Conservation (phyloP, 2,888 invertebrate species). For the Phengaris alcon region DNA sequence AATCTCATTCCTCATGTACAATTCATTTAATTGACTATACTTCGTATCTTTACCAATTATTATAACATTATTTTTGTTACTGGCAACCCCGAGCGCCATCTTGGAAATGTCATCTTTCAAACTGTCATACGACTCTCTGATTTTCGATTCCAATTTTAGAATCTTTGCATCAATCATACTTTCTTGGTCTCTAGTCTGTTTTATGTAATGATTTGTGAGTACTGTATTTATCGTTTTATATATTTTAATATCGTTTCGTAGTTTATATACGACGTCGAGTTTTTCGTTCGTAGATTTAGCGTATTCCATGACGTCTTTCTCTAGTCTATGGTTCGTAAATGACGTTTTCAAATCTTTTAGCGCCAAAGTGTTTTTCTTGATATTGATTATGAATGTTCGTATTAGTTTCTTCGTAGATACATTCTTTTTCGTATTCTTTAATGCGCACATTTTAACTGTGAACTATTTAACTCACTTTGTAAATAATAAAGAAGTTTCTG, state of each 20-base stretch:
- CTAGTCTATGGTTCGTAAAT: constrained; percentile 49
- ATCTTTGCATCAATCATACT: constrained; percentile 60
- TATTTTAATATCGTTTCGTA: constrained; percentile 72
- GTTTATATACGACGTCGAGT: constrained; percentile 65
- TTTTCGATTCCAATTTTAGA: constrained; percentile 59
- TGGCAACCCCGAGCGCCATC: constrained; percentile 55
- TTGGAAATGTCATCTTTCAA: constrained; percentile 57
- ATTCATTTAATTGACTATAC: constrained; percentile 52
- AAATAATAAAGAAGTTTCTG: background rate
- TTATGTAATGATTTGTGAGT: constrained; percentile 69
- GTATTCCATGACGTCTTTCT: constrained; percentile 56
- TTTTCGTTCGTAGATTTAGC: constrained; percentile 67
- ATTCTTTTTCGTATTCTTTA: constrained; percentile 42
- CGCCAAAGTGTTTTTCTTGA: constrained; percentile 66
- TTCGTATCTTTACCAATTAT: constrained; percentile 61
- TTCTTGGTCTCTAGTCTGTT: constrained; percentile 65
- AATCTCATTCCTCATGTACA: constrained; percentile 61
- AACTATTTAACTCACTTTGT: background rate
- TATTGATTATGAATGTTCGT: constrained; percentile 54
- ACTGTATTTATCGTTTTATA: constrained; percentile 71
- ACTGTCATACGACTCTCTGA: constrained; percentile 60
- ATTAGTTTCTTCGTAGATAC: constrained; percentile 52
- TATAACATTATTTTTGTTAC: constrained; percentile 56
- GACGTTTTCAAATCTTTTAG: constrained; percentile 59
- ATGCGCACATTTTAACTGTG: constrained; percentile 22